A percentile compares a stretch with the other conserved stretches of the same genome.
Evolutionary conservation across 1,140 invertebrate genomes (phyloP).

Genomic region (Leguminivora glycinivorella): DNA sequence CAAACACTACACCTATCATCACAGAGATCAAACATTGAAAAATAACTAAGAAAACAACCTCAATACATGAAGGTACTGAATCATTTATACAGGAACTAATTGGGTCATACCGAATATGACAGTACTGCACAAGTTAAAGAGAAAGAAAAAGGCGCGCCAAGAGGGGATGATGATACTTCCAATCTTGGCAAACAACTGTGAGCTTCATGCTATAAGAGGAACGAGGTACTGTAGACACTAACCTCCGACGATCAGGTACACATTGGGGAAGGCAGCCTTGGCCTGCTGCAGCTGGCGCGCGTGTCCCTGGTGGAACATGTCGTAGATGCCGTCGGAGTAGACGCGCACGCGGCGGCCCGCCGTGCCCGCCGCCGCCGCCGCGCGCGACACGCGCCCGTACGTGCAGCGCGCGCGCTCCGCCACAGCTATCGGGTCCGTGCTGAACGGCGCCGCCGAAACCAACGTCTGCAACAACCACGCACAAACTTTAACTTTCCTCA

Average conservation of each 20-base stretch:
- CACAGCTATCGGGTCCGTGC: slow-evolving; percentile 90
- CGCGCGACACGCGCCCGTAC: slow-evolving; percentile 92
- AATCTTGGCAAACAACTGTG: too few species aligned
- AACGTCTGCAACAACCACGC: slow-evolving; percentile 84
- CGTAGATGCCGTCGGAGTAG: slow-evolving; percentile 99
- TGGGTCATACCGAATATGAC: too few species aligned
- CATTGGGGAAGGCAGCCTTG: slow-evolving; percentile 98
- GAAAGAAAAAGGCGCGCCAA: too few species aligned
- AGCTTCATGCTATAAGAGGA: too few species aligned
- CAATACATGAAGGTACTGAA: too few species aligned
- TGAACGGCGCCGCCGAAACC: slow-evolving; percentile 91
- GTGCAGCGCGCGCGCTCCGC: slow-evolving; percentile 88
- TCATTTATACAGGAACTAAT: too few species aligned
- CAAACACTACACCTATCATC: too few species aligned
- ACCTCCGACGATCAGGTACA: slow-evolving; percentile 99
- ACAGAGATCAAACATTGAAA: too few species aligned
- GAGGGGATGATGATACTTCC: too few species aligned
- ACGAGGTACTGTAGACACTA: slow-evolving; percentile 59
- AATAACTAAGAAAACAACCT: too few species aligned
- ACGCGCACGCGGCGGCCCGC: slow-evolving; percentile 91
- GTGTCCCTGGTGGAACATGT: slow-evolving; percentile 98
- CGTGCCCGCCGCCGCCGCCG: slow-evolving; percentile 89
- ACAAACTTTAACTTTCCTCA: background rate
- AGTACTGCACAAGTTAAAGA: too few species aligned
- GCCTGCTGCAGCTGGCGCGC: slow-evolving; percentile 98